Evolutionary conservation across 1,140 invertebrate genomes (phyloP), one percentile per base, ranked within the genome.

Genomic region (Bombus cullumanus): DNA sequence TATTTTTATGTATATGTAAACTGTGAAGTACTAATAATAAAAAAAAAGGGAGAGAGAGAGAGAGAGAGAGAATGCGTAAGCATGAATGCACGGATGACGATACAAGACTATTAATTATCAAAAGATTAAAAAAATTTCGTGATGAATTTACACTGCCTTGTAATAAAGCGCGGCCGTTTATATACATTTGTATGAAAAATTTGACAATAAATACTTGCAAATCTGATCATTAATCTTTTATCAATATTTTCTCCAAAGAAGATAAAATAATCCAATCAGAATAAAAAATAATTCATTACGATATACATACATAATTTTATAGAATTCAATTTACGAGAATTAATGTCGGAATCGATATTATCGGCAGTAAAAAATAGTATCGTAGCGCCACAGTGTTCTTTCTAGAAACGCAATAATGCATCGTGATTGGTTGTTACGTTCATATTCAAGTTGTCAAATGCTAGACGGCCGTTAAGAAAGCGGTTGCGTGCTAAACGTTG

Each of bases 401-500:
- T 22, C 39, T n/a, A 25, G 41, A 71, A 71, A 86, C n/a, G 39
- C 34, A 73, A 64, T 62, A 62, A 53, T 18, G 69, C 53, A 18
- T 5, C 39, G n/a, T 80, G 85, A 89, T 91, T 91, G 73, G 87
- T 22, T 34, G 34, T 13, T 47, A 28, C n/a, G 59, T 78, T 79
- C 66, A 43, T 69, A 82, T 94, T 94, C 87, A 93, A 94, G 92
- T 93, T 92, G 86, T 92, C 85, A 92, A 94, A 94, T 86, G 87
- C 43, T 74, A 81, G 59, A 76, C 81, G 89, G 83, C 93, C 93
- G 93, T 94, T 94, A 91, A 86, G 80, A 85, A 91, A 86, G 71
- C 72, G 69, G 74, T 76, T 79, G 87, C 41, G 68, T 66, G 79
- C 57, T 72, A 81, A 77, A 85, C 78, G 47, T 82, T 73, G 41